Evolutionary conservation across 2,797 vertebrate species (phyloP).

Genomic region (Mastacembelus armatus): DNA sequence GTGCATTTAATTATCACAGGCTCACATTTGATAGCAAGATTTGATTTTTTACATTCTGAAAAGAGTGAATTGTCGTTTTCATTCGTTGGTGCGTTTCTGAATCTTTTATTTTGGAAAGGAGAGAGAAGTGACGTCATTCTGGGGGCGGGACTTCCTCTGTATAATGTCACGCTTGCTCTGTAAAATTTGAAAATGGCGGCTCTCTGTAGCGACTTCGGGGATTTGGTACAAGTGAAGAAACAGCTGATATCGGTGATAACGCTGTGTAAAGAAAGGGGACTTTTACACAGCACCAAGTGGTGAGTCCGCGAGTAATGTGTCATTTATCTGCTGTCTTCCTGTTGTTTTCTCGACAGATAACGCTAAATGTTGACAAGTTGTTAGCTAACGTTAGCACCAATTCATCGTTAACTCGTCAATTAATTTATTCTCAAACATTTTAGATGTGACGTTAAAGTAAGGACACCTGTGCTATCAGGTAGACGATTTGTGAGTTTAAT

Average conservation of each 20-base stretch:
- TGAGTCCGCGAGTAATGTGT: slow-evolving; percentile 65
- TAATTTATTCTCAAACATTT: too few species aligned
- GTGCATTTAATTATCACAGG: neutral
- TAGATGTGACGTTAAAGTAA: too few species aligned
- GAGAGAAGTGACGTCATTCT: slow-evolving; percentile 15
- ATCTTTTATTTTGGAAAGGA: slow-evolving; percentile 8
- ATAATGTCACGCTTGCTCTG: slow-evolving; percentile 10
- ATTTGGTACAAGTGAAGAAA: slow-evolving; percentile 93
- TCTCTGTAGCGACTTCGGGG: slow-evolving; percentile 84
- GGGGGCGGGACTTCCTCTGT: slow-evolving; percentile 24
- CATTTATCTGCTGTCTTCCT: neutral
- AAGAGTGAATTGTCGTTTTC: too few species aligned
- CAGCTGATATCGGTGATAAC: slow-evolving; percentile 91
- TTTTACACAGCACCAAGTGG: slow-evolving; percentile 96
- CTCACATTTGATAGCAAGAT: neutral
- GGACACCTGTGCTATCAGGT: too few species aligned
- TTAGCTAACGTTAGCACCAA: slow-evolving; percentile 66
- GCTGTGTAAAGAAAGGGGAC: slow-evolving; percentile 92
- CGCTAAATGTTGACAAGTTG: neutral
- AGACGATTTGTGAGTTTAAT: too few species aligned
- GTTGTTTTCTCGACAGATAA: neutral
- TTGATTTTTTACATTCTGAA: too few species aligned
- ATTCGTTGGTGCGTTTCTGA: too few species aligned
- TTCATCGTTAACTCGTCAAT: too few species aligned
- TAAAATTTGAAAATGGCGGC: slow-evolving; percentile 83